phyloP scores from a whole-genome alignment of 2,888 invertebrate species.

The Schizotus pectinicornis region DNA sequence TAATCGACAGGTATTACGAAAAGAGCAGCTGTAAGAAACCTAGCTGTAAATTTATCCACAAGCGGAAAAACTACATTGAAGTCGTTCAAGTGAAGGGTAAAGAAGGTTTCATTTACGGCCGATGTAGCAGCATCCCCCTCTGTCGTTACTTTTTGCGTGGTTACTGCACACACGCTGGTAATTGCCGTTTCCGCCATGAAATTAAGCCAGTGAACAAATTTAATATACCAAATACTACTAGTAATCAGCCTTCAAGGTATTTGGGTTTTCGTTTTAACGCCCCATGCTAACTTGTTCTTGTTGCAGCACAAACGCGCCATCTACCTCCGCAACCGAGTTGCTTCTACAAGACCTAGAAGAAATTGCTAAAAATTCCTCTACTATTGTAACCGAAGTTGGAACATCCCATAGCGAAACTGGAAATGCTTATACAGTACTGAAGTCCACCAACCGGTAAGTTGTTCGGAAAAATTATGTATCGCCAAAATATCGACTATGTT shows the following conservation, averaged over 20 bases:
- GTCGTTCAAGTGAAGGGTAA: slow-evolving; percentile 18
- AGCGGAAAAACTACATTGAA: slow-evolving; percentile 14
- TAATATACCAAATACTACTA: slow-evolving; percentile 28
- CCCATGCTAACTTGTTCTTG: slow-evolving; percentile 10
- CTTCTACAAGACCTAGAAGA: slow-evolving; percentile 19
- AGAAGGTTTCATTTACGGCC: slow-evolving; percentile 20
- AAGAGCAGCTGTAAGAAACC: slow-evolving; percentile 12
- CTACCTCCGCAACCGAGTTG: slow-evolving; percentile 40
- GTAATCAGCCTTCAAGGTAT: slow-evolving; percentile 30
- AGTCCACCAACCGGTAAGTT: slow-evolving; percentile 12
- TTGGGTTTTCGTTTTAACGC: not conserved
- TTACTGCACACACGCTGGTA: slow-evolving; percentile 43
- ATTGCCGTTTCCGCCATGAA: slow-evolving; percentile 45
- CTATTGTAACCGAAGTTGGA: not conserved
- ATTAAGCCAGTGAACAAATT: slow-evolving; percentile 29
- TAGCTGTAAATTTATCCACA: slow-evolving; percentile 15
- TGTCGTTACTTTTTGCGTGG: slow-evolving; percentile 44
- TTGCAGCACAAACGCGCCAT: slow-evolving; percentile 42
- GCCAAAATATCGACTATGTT: too few species aligned
- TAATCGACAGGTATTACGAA: slow-evolving; percentile 13
- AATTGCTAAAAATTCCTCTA: slow-evolving; percentile 13
- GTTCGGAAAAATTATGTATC: not conserved
- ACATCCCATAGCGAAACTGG: slow-evolving; percentile 1
- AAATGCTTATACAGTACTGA: slow-evolving; percentile 15
- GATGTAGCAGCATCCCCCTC: slow-evolving; percentile 16